Percentiles rank a stretch among this genome's conserved stretches.
These are phyloP conservation scores for Piezodorus guildinii DNA, from an alignment of 1,140 invertebrate species.

Conservation along the genomic window DNA sequence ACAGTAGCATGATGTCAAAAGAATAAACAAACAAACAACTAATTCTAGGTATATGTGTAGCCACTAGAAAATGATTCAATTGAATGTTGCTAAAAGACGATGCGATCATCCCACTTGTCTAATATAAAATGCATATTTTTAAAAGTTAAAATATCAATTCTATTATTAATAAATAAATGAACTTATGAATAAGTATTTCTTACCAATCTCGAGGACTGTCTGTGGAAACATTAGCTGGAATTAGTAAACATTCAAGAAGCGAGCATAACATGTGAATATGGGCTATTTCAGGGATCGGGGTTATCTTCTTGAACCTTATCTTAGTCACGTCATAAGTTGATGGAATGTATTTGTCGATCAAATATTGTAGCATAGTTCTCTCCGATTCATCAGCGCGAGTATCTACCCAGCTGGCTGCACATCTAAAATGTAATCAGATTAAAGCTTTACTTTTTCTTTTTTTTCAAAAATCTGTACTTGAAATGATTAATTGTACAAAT, in stretches of 20 bases:
- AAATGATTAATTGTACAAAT: too few species aligned
- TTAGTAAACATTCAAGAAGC: constrained; percentile 75
- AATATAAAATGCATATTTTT: too few species aligned
- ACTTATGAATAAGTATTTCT: background rate
- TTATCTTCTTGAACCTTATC: constrained; percentile 77
- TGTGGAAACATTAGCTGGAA: constrained; percentile 60
- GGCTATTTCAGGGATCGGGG: constrained; percentile 79
- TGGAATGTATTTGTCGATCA: constrained; percentile 95
- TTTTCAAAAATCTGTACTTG: too few species aligned
- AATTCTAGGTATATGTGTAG: too few species aligned
- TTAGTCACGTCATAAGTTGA: constrained; percentile 64
- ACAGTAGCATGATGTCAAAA: too few species aligned
- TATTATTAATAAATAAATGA: too few species aligned
- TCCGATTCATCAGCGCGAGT: constrained; percentile 55
- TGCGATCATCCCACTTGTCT: too few species aligned
- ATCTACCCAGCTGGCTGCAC: constrained; percentile 84
- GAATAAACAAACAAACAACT: too few species aligned
- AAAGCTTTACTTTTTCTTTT: too few species aligned
- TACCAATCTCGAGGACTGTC: constrained; percentile 81
- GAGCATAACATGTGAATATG: constrained; percentile 85
- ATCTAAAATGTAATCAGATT: constrained; percentile 25
- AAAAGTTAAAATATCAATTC: too few species aligned
- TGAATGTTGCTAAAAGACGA: too few species aligned
- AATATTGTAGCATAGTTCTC: constrained; percentile 66
- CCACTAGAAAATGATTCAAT: too few species aligned